These are phyloP conservation scores for Myanophis thanlyinensis DNA, from an alignment of 2,113 vertebrate genomes.

Conservation along the genomic window DNA sequence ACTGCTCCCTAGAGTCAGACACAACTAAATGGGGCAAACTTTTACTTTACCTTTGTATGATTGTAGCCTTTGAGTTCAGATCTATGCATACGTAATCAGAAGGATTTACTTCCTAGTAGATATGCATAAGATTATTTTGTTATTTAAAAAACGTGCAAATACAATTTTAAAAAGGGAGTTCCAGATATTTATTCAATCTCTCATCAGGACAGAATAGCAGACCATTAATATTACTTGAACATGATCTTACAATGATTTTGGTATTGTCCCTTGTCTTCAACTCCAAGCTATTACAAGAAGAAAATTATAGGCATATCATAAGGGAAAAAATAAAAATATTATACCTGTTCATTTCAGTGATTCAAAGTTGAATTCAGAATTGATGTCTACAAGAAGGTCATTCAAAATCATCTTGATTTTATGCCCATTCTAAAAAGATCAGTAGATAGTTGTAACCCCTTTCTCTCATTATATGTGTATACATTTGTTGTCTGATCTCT, in stretches of 20 bases:
- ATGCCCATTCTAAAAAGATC: background rate
- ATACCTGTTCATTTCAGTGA: background rate
- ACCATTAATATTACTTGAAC: background rate
- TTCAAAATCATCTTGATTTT: background rate
- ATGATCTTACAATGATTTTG: background rate
- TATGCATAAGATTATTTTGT: background rate
- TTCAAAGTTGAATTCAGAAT: background rate
- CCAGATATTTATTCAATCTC: background rate
- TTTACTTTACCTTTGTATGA: background rate
- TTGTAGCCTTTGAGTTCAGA: background rate
- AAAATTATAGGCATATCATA: background rate
- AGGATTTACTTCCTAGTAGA: background rate
- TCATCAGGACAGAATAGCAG: background rate
- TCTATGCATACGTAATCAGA: background rate
- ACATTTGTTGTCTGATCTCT: conserved; percentile 34
- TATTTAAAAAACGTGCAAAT: background rate
- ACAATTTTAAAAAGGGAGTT: background rate
- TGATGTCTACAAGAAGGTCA: background rate
- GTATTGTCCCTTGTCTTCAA: background rate
- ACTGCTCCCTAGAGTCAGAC: background rate
- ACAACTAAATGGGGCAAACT: background rate
- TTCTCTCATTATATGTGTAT: conserved; percentile 21
- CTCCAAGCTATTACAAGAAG: background rate
- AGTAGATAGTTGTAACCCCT: background rate
- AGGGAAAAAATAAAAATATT: background rate